These are phyloP conservation scores for Tribolium castaneum DNA, from an alignment of 1,140 invertebrate genomes.

Conservation along the genomic window DNA sequence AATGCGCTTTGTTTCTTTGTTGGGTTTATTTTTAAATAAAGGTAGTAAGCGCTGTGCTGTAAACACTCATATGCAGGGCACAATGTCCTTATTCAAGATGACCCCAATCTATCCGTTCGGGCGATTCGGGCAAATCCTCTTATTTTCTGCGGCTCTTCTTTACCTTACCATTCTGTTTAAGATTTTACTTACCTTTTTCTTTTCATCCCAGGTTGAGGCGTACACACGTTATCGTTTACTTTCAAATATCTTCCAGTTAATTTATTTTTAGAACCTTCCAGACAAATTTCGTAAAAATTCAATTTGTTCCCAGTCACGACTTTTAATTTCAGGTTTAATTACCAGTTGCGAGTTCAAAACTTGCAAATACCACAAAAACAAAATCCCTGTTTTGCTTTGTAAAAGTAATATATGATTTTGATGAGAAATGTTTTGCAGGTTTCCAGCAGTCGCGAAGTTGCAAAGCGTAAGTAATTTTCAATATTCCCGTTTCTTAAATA, in stretches of 20 bases:
- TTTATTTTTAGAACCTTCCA: not conserved
- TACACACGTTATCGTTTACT: conserved; percentile 17
- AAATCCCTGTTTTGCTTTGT: not conserved
- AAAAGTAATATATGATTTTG: not conserved
- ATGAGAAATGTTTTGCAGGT: conserved; percentile 1
- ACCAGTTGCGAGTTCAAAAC: not conserved
- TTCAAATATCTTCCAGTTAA: not conserved
- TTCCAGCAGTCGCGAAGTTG: not conserved
- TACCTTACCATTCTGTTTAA: conserved; percentile 15
- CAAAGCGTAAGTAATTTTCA: not conserved
- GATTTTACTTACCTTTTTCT: conserved; percentile 34
- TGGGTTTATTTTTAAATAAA: not conserved
- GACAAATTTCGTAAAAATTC: not conserved
- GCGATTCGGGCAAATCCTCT: conserved; percentile 23
- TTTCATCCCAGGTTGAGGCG: not conserved
- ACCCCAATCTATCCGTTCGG: conserved; percentile 24
- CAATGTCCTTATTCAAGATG: conserved; percentile 17
- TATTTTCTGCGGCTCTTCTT: conserved; percentile 21
- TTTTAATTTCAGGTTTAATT: conserved; percentile 20
- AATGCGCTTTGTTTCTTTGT: not conserved
- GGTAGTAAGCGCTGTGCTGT: not conserved
- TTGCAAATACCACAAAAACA: conserved; percentile 7
- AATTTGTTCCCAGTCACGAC: not conserved
- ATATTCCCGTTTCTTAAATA: not conserved
- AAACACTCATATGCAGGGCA: conserved; percentile 26